Evolutionary conservation across 2,113 vertebrate species (phyloP).

Genomic region (Phaethon lepturus): DNA sequence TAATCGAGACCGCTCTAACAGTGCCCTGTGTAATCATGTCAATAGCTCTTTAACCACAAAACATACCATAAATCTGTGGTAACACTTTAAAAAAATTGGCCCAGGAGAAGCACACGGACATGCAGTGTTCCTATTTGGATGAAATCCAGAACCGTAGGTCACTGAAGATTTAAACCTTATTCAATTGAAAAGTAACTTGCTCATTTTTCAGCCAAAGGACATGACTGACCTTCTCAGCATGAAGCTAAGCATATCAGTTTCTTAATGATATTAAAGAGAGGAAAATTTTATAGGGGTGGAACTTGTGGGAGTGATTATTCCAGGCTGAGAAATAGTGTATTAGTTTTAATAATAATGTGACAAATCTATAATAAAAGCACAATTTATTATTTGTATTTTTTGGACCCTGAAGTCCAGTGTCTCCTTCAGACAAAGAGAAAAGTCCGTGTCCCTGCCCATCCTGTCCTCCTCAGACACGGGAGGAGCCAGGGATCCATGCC

Average conservation of each 20-base stretch:
- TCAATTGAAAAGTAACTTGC: not conserved
- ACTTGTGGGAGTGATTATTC: not conserved
- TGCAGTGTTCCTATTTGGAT: not conserved
- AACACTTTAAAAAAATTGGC: not conserved
- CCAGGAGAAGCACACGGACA: not conserved
- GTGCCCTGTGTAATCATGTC: not conserved
- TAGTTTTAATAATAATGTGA: not conserved
- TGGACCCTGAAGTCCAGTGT: not conserved
- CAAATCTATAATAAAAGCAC: not conserved
- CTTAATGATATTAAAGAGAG: not conserved
- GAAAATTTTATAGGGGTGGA: not conserved
- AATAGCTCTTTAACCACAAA: not conserved
- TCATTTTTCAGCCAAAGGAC: conserved; percentile 9
- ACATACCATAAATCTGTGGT: not conserved
- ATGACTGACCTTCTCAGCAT: not conserved
- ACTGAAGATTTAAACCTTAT: not conserved
- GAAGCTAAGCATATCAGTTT: not conserved
- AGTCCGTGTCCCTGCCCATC: not conserved
- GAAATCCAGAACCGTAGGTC: not conserved
- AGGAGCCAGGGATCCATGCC: not conserved
- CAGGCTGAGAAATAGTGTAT: not conserved
- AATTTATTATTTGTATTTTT: conserved; percentile 5
- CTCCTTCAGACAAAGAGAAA: conserved; percentile 27
- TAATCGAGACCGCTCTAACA: not conserved
- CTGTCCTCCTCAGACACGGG: not conserved